Percentiles rank a stretch among this genome's conserved stretches.
Conservation (phyloP, 2,888 invertebrate species). For the Drosophila acutilabella region DNA sequence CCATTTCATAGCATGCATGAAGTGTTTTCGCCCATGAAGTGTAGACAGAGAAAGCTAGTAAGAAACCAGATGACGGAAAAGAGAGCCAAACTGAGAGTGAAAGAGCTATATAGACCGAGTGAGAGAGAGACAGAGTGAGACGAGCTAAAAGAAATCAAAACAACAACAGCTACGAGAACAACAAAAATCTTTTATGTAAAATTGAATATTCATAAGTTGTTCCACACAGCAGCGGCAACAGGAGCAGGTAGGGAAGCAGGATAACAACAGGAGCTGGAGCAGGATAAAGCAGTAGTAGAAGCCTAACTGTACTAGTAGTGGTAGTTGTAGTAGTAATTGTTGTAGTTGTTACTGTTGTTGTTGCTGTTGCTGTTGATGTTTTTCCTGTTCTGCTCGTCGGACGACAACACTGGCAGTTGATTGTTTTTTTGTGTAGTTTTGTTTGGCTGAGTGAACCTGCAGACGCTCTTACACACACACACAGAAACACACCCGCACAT, state of each 20-base stretch:
- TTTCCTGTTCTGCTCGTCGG: constrained; percentile 32
- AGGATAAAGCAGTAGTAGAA: constrained; percentile 38
- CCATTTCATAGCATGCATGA: constrained; percentile 66
- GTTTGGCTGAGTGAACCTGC: constrained; percentile 78
- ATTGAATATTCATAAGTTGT: constrained; percentile 80
- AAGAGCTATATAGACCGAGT: background rate
- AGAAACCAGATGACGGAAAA: background rate
- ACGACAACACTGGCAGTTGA: constrained; percentile 64
- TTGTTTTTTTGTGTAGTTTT: constrained; percentile 78
- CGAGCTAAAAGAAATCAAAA: constrained; percentile 65
- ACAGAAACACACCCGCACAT: constrained; percentile 10
- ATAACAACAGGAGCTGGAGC: constrained; percentile 17
- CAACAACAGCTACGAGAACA: constrained; percentile 65
- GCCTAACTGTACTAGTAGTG: constrained; percentile 47
- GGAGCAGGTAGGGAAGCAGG: constrained; percentile 9
- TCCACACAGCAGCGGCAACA: constrained; percentile 47
- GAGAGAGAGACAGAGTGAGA: constrained; percentile 13
- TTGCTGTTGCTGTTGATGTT: constrained; percentile 22
- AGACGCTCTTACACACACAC: constrained; percentile 45
- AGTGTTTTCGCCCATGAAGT: constrained; percentile 38
- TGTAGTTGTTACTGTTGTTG: constrained; percentile 29
- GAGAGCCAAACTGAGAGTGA: background rate
- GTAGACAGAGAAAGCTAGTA: background rate
- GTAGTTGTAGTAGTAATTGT: constrained; percentile 13
- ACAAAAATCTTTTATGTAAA: constrained; percentile 79